Conservation (phyloP, 2,113 vertebrate species). For the Channa maculata region DNA sequence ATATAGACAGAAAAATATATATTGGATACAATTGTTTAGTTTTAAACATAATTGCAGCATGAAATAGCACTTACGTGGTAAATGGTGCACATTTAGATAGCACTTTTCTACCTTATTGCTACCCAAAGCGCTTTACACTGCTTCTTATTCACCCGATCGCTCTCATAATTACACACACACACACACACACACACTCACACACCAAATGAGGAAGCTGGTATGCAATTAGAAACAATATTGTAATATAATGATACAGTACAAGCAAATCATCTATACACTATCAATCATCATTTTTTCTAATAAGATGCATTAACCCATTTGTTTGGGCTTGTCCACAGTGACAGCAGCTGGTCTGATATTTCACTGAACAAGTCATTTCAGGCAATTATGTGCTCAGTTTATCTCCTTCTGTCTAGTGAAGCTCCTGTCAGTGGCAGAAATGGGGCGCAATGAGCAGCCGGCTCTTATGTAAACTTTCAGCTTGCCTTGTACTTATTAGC, state of each 20-base stretch:
- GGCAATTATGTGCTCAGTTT: constrained; percentile 60
- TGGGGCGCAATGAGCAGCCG: constrained; percentile 54
- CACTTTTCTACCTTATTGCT: too few relatives aligned
- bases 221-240: not conserved
- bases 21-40: not conserved
- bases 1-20: too few relatives aligned
- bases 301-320: constrained; percentile 6
- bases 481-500: constrained; percentile 69
- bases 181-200: too few relatives aligned
- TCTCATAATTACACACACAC: too few relatives aligned
- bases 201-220: too few relatives aligned
- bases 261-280: not conserved
- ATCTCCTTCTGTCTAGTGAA: constrained; percentile 59
- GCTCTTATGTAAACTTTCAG: constrained; percentile 76
- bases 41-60: not conserved
- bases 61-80: too few relatives aligned
- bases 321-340: constrained; percentile 50
- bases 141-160: too few relatives aligned
- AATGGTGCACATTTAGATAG: too few relatives aligned
- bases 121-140: too few relatives aligned
- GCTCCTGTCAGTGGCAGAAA: constrained; percentile 63
- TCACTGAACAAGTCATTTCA: constrained; percentile 71
- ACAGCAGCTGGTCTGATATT: constrained; percentile 60
- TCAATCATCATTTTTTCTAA: not conserved
- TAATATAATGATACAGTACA: not conserved